Percentiles rank a stretch among this genome's conserved stretches.
Evolutionary conservation across 2,797 vertebrate genomes (phyloP).

Genomic region (Aulostomus chinensis): DNA sequence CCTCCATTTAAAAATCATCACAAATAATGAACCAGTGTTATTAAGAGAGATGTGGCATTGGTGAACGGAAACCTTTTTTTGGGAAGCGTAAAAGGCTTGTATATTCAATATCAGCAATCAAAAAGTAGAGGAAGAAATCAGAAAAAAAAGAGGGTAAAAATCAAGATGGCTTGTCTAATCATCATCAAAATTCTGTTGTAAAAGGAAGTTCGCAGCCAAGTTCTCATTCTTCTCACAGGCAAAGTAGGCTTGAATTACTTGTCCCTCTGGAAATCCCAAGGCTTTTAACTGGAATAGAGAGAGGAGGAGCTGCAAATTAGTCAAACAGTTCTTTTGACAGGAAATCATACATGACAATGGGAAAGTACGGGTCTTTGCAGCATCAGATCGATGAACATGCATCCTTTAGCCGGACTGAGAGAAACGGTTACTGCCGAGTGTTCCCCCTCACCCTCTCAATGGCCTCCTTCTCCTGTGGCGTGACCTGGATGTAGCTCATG

Average conservation of each 20-base stretch:
- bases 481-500: slow-evolving; percentile 97
- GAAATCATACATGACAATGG: too few species aligned
- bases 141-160: slow-evolving; percentile 54
- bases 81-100: slow-evolving; percentile 72
- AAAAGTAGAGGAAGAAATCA: slow-evolving; percentile 74
- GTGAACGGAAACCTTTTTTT: slow-evolving; percentile 29
- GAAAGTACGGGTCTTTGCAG: too few species aligned
- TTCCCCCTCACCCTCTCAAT: slow-evolving; percentile 90
- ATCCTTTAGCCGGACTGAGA: neutral
- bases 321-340: too few species aligned
- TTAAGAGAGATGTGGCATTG: slow-evolving; percentile 66
- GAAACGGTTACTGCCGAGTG: neutral
- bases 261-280: slow-evolving; percentile 97
- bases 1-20: slow-evolving; percentile 73
- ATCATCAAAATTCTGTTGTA: slow-evolving; percentile 98
- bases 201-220: slow-evolving; percentile 98
- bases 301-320: slow-evolving; percentile 16
- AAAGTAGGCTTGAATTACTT: slow-evolving; percentile 98
- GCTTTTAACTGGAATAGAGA: slow-evolving; percentile 89
- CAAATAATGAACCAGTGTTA: slow-evolving; percentile 83
- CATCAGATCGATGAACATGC: too few species aligned
- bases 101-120: slow-evolving; percentile 76
- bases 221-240: slow-evolving; percentile 99
- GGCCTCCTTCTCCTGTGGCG: slow-evolving; percentile 97
- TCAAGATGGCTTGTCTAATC: slow-evolving; percentile 83